Evolutionary conservation across 2,888 invertebrate species (phyloP), one percentile per base, ranked within the genome.

Genomic region (Agrotis clavis): DNA sequence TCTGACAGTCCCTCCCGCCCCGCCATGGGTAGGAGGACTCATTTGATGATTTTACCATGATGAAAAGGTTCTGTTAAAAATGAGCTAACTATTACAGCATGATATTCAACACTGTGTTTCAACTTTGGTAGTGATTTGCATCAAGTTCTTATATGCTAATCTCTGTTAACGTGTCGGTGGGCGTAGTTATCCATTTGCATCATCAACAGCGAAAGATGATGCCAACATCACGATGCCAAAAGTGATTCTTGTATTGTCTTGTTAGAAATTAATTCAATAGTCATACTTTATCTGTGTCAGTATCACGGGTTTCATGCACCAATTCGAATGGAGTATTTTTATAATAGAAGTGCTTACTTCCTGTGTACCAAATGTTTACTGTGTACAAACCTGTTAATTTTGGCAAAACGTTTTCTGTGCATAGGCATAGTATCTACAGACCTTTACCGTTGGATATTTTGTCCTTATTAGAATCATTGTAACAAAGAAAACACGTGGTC

Each of bases 81-180:
- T 68, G 60, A 71, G 51, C 67, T 35, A 66, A 48, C n/a, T 53
- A 41, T 67, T 69, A 71, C 63, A 47, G 59, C 54, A 54, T 70
- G 48, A 79, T 73, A 71, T 68, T 67, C 45, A 63, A 66, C 67
- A 62, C 62, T 69, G 59, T 59, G 61, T 75, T 71, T 54, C 65
- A 65, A 53, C 51, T 75, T 57, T 47, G 54, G 35, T 56, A 13
- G 50, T 51, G 48, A 77, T 77, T 77, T 66, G 54, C 47, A 63
- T 76, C 57, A 51, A n/a, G 7, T 59, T 74, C 41, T 66, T 25
- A 9, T 67, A 62, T 59, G 63, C 54, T 53, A 75, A 74, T 64
- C 19, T 64, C 16, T 35, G 59, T 51, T 47, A 63, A 30, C 45
- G 16, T 41, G n/a, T 16, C 54, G 13, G 62, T 79, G 53, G 79